These are phyloP conservation scores for Calidris pugnax DNA, from an alignment of 2,113 vertebrate species.

Conservation along the genomic window DNA sequence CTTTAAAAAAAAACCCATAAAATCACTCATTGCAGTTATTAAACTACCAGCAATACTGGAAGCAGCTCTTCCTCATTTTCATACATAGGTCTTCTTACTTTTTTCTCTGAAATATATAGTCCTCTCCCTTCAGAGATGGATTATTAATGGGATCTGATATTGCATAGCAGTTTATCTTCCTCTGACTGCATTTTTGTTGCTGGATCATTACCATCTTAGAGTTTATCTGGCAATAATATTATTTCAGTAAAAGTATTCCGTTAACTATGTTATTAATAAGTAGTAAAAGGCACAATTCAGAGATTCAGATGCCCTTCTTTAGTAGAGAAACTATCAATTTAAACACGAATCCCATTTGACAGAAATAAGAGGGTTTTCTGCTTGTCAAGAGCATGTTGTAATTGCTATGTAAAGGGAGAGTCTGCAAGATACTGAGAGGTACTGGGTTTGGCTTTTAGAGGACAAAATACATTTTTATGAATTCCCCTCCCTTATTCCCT, in stretches of 20 bases:
- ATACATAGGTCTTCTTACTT: background rate
- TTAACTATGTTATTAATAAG: background rate
- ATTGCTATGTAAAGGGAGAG: background rate
- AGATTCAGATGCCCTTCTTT: background rate
- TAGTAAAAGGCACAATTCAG: background rate
- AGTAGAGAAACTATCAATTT: background rate
- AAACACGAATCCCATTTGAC: background rate
- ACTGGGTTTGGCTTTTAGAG: background rate
- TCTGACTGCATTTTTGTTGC: background rate
- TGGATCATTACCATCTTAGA: background rate
- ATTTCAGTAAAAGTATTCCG: background rate
- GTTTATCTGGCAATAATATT: fast-evolving
- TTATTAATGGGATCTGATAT: background rate
- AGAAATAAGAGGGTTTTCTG: background rate
- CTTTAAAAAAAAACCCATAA: background rate
- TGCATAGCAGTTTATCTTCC: background rate
- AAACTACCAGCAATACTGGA: background rate
- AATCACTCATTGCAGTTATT: background rate
- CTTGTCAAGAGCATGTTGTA: background rate
- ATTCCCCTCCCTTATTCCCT: background rate
- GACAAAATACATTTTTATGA: conserved; percentile 2
- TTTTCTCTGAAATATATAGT: background rate
- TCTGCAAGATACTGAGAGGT: background rate
- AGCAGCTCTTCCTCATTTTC: background rate
- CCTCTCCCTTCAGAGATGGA: background rate